Evolutionary conservation across 2,797 vertebrate genomes (phyloP).

Genomic region (Halcyon smyrnensis): DNA sequence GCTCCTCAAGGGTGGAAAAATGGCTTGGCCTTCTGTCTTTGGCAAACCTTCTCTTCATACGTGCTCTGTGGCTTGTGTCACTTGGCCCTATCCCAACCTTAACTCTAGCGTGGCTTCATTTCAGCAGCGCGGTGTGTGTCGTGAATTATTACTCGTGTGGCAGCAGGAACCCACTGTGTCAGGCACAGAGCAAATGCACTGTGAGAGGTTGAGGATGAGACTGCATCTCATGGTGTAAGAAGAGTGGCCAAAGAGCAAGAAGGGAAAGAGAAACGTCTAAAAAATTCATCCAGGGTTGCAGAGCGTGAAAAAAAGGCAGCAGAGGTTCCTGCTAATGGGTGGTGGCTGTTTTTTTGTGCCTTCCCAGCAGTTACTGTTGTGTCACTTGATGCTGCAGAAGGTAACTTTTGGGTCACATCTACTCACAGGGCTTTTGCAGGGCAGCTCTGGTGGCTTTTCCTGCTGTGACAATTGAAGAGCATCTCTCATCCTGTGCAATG

Average conservation of each 20-base stretch:
- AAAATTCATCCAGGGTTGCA: not conserved
- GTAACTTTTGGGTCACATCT: not conserved
- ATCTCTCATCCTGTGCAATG: not conserved
- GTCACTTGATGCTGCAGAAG: not conserved
- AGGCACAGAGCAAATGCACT: not conserved
- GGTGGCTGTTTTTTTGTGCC: not conserved
- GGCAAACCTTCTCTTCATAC: not conserved
- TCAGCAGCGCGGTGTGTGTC: not conserved
- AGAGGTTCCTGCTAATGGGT: not conserved
- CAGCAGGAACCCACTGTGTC: not conserved
- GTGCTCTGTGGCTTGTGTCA: conserved; percentile 15
- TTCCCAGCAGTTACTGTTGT: not conserved
- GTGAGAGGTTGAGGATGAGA: too few relatives aligned
- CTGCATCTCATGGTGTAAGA: not conserved
- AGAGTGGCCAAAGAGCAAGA: not conserved
- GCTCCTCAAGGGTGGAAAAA: not conserved
- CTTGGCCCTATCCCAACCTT: not conserved
- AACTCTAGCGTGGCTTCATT: not conserved
- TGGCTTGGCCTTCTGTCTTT: not conserved
- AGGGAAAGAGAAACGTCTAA: not conserved
- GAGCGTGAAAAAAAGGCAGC: not conserved
- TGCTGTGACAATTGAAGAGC: not conserved
- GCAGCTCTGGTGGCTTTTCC: not conserved
- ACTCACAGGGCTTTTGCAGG: not conserved
- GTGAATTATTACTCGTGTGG: not conserved